Conservation (phyloP, 1,140 invertebrate species). For the Bombus cullumanus region DNA sequence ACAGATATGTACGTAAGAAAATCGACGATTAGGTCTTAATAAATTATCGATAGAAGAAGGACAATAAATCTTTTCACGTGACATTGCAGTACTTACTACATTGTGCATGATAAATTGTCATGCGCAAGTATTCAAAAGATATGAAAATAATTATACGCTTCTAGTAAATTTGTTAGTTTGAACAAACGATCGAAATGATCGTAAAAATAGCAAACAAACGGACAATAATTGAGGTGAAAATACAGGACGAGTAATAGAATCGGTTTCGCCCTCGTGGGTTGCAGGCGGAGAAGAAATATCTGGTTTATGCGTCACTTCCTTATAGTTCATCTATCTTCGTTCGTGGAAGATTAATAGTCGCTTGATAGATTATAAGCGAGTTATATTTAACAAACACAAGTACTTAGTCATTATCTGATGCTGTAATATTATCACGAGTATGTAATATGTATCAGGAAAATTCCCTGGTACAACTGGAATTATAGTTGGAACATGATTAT, state of each 20-base stretch:
- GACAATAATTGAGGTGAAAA: slow-evolving; percentile 22
- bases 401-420: background rate
- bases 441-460: background rate
- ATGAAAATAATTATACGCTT: background rate
- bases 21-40: background rate
- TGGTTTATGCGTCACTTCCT: slow-evolving; percentile 23
- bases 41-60: background rate
- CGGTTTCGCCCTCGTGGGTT: background rate
- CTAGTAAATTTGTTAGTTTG: background rate
- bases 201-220: background rate
- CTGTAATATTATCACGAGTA: background rate
- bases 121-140: background rate
- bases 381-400: slow-evolving; percentile 28
- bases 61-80: background rate
- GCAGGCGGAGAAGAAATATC: background rate
- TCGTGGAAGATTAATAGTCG: slow-evolving; percentile 17
- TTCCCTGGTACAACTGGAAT: background rate
- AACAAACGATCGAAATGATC: slow-evolving; percentile 8
- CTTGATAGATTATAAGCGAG: slow-evolving; percentile 30
- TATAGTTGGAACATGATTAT: background rate
- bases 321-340: slow-evolving; percentile 17
- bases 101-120: background rate
- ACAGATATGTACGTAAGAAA: background rate
- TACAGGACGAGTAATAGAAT: slow-evolving; percentile 10
- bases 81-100: background rate